Conservation (phyloP, 2,888 invertebrate species). For the Aelia acuminata region DNA sequence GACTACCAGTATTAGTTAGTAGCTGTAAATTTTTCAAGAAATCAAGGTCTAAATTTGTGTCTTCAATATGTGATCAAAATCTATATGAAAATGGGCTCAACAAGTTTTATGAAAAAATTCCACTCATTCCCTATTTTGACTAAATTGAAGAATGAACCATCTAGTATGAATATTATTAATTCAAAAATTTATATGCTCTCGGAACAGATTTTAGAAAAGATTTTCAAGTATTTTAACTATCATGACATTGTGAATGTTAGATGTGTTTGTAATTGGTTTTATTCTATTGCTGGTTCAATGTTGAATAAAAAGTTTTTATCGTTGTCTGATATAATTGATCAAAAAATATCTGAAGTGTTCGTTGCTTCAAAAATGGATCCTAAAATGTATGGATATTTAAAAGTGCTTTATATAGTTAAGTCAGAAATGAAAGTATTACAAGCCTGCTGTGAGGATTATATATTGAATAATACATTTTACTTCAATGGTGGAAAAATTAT, state of each 20-base stretch:
- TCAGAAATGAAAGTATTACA: constrained; percentile 60
- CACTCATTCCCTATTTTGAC: constrained; percentile 46
- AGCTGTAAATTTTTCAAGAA: not conserved
- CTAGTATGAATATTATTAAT: constrained; percentile 23
- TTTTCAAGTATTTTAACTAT: constrained; percentile 58
- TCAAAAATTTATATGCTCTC: constrained; percentile 61
- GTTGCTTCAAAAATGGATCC: not conserved
- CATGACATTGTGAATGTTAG: constrained; percentile 57
- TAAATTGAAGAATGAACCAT: not conserved
- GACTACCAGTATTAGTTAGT: not conserved
- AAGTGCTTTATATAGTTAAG: constrained; percentile 50
- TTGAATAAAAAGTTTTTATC: constrained; percentile 60
- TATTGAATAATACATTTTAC: constrained; percentile 61
- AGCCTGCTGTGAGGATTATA: constrained; percentile 58
- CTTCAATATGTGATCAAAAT: constrained; percentile 23
- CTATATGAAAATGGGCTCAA: not conserved
- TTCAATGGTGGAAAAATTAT: constrained; percentile 61
- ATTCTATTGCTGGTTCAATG: constrained; percentile 60
- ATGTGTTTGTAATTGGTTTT: constrained; percentile 62
- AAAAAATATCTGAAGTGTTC: constrained; percentile 45
- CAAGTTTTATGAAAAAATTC: constrained; percentile 44
- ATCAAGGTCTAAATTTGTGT: not conserved
- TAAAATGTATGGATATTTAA: constrained; percentile 18
- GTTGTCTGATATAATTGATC: constrained; percentile 31
- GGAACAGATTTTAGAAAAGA: constrained; percentile 55